Conservation (phyloP, 2,888 invertebrate genomes). For the Diabrotica balteata region DNA sequence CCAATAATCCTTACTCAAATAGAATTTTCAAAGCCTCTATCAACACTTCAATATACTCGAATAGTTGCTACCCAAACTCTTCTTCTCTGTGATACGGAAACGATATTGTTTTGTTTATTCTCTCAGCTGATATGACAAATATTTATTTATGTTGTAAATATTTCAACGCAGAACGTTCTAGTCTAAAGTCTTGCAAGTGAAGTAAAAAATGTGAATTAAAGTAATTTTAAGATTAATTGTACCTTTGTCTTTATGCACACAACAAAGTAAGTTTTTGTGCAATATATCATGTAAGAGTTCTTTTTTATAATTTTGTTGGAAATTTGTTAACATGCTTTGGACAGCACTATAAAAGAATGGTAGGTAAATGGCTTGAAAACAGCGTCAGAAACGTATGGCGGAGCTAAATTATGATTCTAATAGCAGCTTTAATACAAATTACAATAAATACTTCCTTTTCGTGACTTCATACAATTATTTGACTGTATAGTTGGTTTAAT, state of each 20-base stretch:
- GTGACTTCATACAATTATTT: too few relatives aligned
- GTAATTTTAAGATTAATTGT: constrained; percentile 29
- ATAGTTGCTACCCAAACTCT: constrained; percentile 16
- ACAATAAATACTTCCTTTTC: too few relatives aligned
- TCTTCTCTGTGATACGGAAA: constrained; percentile 31
- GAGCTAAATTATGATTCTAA: too few relatives aligned
- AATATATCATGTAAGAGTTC: constrained; percentile 32
- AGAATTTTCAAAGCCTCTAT: too few relatives aligned
- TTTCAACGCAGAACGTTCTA: constrained; percentile 46
- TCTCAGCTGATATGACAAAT: constrained; percentile 34
- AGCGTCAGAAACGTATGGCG: too few relatives aligned
- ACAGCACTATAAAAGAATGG: too few relatives aligned
- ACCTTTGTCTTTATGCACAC: constrained; percentile 36
- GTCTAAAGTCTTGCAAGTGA: constrained; percentile 41
- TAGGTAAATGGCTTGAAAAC: too few relatives aligned
- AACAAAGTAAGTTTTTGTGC: constrained; percentile 33
- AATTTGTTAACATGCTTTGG: constrained; percentile 1
- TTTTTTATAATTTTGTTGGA: constrained; percentile 8
- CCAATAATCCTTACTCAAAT: too few relatives aligned
- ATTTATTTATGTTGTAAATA: constrained; percentile 45
- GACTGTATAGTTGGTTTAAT: too few relatives aligned
- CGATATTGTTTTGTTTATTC: constrained; percentile 45
- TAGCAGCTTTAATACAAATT: too few relatives aligned
- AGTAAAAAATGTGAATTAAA: constrained; percentile 28
- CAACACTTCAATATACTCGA: neutral